Evolutionary conservation across 2,797 vertebrate species (phyloP).

Genomic region (Macropodus opercularis): DNA sequence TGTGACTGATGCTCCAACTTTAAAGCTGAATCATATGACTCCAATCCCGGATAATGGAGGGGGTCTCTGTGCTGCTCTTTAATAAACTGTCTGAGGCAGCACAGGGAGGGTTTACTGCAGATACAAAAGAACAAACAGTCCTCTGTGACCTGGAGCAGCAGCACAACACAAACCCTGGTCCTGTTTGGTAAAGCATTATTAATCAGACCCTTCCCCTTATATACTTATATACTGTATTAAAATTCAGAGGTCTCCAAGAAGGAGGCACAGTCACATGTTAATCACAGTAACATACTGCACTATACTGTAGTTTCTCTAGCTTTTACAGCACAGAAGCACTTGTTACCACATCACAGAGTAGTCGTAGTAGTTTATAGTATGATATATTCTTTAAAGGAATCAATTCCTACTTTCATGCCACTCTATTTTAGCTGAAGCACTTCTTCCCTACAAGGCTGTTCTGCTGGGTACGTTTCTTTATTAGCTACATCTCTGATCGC

Average conservation of each 20-base stretch:
- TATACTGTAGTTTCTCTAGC: too few relatives aligned
- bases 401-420: conserved; percentile 7
- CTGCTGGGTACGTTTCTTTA: conserved; percentile 7
- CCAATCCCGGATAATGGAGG: conserved; percentile 19
- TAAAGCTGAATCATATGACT: conserved; percentile 69
- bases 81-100: conserved; percentile 23
- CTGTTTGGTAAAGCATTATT: not conserved
- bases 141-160: conserved; percentile 2
- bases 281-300: not conserved
- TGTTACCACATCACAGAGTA: not conserved
- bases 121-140: not conserved
- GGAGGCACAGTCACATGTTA: not conserved
- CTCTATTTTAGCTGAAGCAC: not conserved
- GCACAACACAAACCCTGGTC: conserved; percentile 1
- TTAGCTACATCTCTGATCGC: conserved; percentile 11
- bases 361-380: not conserved
- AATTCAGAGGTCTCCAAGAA: not conserved
- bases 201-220: not conserved
- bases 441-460: not conserved
- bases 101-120: not conserved
- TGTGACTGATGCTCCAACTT: conserved; percentile 48
- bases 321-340: too few relatives aligned
- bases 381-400: not conserved
- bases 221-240: not conserved
- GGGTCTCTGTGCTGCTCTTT: conserved; percentile 30